Evolutionary conservation across 2,797 vertebrate genomes (phyloP).

Genomic region (Halcyon smyrnensis): DNA sequence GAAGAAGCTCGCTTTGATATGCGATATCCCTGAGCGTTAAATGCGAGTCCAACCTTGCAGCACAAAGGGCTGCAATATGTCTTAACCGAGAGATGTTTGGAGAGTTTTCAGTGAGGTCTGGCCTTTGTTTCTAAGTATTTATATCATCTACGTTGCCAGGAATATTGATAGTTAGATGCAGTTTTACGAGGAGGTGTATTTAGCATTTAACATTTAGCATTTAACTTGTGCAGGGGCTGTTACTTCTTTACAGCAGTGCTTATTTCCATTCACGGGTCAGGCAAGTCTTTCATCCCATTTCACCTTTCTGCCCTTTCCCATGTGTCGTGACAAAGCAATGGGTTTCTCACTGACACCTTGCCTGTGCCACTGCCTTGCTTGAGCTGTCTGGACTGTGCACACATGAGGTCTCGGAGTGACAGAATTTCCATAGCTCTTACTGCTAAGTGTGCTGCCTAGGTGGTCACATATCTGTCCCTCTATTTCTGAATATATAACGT

Average conservation of each 20-base stretch:
- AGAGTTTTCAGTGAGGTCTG: conserved; percentile 5
- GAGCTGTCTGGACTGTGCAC: background rate
- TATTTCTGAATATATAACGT: background rate
- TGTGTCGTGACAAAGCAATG: accelerated
- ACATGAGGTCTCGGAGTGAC: background rate
- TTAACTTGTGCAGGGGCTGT: background rate
- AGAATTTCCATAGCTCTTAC: background rate
- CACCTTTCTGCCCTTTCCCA: background rate
- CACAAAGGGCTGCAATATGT: background rate
- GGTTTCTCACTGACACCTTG: background rate
- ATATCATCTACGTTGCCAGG: background rate
- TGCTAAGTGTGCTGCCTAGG: background rate
- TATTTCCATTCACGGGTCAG: background rate
- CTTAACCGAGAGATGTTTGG: background rate
- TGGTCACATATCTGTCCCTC: background rate
- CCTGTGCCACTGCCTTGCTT: background rate
- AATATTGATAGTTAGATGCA: background rate
- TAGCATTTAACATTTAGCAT: background rate
- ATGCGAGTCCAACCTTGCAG: background rate
- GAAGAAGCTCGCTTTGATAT: background rate
- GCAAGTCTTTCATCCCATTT: background rate
- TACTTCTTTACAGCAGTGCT: background rate
- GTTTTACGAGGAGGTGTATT: background rate
- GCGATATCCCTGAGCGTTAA: background rate
- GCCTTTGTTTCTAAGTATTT: conserved; percentile 3